A percentile compares a stretch with the other conserved stretches of the same genome.
phyloP scores from a whole-genome alignment of 1,140 invertebrate species.

The Bursaphelenchus mucronatus region DNA sequence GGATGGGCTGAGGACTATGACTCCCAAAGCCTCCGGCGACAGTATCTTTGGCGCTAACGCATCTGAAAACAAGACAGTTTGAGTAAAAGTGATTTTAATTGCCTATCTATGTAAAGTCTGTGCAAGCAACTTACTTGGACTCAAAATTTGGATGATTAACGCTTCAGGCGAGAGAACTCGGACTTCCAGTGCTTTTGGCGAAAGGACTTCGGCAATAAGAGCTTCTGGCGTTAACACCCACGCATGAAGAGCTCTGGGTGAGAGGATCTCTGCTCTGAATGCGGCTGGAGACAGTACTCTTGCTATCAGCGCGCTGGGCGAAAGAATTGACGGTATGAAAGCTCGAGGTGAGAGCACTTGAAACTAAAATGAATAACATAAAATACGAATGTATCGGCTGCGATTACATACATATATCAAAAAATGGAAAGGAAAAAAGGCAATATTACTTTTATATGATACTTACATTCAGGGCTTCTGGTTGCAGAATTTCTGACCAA shows the following conservation, averaged over 20 bases:
- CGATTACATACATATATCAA: background rate
- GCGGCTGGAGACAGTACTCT: constrained; percentile 24
- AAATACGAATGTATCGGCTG: background rate
- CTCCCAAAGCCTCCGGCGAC: constrained; percentile 6
- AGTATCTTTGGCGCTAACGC: background rate
- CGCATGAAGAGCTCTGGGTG: constrained; percentile 10
- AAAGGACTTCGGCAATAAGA: constrained; percentile 22
- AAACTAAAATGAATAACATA: constrained; percentile 5
- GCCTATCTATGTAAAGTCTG: background rate
- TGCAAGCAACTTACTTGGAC: background rate
- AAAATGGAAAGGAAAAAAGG: no score
- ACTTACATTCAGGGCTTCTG: constrained; percentile 27
- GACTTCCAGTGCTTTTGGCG: constrained; percentile 23
- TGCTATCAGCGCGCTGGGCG: constrained; percentile 9
- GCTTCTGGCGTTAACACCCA: constrained; percentile 23
- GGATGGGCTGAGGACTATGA: background rate
- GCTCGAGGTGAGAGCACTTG: constrained; percentile 15
- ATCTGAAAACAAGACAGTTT: background rate
- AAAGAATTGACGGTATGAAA: constrained; percentile 19
- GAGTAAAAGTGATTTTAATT: background rate
- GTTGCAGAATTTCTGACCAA: constrained; percentile 25
- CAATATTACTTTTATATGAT: background rate
- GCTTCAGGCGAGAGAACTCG: constrained; percentile 25
- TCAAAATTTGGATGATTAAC: constrained; percentile 20
- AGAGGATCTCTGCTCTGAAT: constrained; percentile 20